Evolutionary conservation across 2,113 vertebrate genomes (phyloP).

Genomic region (Pachycephala philippinensis): DNA sequence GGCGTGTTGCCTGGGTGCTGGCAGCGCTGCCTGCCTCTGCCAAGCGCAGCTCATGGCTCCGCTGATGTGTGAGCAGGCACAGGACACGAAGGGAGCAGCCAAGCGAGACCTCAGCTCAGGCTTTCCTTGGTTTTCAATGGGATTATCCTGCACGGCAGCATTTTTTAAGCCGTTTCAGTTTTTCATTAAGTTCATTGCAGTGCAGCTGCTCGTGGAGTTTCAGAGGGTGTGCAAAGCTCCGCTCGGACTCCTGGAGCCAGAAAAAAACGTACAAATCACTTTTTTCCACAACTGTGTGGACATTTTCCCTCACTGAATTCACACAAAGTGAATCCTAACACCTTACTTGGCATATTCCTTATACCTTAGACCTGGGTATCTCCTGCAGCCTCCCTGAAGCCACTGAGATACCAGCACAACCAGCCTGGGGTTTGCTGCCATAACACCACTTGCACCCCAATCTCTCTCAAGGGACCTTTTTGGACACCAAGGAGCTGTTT

Average conservation of each 20-base stretch:
- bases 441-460: too few relatives aligned
- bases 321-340: rapidly evolving
- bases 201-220: not conserved
- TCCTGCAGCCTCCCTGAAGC: not conserved
- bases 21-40: not conserved
- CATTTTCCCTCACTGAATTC: not conserved
- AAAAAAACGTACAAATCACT: not conserved
- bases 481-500: not conserved
- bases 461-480: too few relatives aligned
- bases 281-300: not conserved
- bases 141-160: not conserved
- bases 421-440: not conserved
- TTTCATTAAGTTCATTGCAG: not conserved
- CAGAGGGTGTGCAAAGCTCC: not conserved
- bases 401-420: rapidly evolving
- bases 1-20: rapidly evolving
- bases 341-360: not conserved
- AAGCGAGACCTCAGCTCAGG: not conserved
- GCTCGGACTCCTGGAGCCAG: not conserved
- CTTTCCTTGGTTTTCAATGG: not conserved
- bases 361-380: not conserved
- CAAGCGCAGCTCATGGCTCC: rapidly evolving
- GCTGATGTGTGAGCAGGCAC: rapidly evolving
- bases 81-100: not conserved
- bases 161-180: not conserved